phyloP scores from a whole-genome alignment of 1,140 invertebrate genomes.

The Maniola jurtina region DNA sequence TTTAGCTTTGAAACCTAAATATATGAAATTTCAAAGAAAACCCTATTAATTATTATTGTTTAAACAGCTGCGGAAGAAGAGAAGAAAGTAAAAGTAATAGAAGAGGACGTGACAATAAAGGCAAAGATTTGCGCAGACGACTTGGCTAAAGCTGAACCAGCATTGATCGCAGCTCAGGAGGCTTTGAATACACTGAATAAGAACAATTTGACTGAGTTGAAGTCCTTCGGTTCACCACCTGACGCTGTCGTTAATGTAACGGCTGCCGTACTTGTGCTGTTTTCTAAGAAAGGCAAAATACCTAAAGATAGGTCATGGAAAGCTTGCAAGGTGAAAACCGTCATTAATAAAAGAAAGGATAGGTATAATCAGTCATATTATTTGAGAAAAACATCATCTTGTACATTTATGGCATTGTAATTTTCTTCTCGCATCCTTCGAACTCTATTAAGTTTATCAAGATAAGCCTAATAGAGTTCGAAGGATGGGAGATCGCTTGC shows the following conservation, averaged over 20 bases:
- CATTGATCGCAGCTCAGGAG: conserved; percentile 91
- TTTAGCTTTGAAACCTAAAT: too few relatives aligned
- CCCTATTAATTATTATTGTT: background rate
- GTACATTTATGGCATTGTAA: too few relatives aligned
- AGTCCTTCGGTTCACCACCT: conserved; percentile 93
- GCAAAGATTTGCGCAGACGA: conserved; percentile 93
- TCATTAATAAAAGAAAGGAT: background rate
- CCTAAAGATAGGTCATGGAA: conserved; percentile 97
- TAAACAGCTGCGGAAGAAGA: conserved; percentile 88
- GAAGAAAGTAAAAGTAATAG: conserved; percentile 92
- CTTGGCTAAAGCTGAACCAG: conserved; percentile 94
- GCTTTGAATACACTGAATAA: conserved; percentile 96
- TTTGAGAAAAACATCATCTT: background rate
- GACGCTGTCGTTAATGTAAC: conserved; percentile 91
- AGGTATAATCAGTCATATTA: background rate
- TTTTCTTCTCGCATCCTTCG: too few relatives aligned
- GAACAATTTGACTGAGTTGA: conserved; percentile 95
- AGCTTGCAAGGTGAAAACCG: conserved; percentile 84
- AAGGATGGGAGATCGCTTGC: too few relatives aligned
- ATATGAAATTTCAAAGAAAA: too few relatives aligned
- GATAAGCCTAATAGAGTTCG: too few relatives aligned
- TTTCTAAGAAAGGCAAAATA: conserved; percentile 91
- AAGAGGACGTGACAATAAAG: conserved; percentile 91
- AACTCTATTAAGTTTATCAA: too few relatives aligned
- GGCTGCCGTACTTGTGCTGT: conserved; percentile 92